Percentiles rank a stretch among this genome's conserved stretches.
These are phyloP conservation scores for Aphrocallistes beatrix DNA, from an alignment of 37 sponge, comb jelly and placozoan species.

Conservation along the genomic window DNA sequence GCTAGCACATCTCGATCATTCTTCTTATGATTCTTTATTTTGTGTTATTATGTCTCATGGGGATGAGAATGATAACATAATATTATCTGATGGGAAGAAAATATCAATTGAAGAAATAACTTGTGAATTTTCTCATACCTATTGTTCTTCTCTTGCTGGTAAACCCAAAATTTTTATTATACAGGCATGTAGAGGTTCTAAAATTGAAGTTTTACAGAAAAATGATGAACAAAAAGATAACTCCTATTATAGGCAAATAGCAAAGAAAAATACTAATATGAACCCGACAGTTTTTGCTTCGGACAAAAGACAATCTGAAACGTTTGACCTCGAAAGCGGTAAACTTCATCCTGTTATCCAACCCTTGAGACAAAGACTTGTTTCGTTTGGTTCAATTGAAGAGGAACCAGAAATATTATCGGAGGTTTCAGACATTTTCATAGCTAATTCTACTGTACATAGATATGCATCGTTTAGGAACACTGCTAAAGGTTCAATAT, in stretches of 20 bases:
- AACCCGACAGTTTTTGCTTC: background rate
- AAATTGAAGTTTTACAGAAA: background rate
- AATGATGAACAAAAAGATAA: background rate
- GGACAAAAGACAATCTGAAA: background rate
- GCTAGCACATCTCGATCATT: background rate
- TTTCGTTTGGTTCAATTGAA: background rate
- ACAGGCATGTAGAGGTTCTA: conserved; percentile 1
- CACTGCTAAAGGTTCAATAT: background rate
- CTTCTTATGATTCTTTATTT: conserved; percentile 5
- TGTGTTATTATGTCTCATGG: conserved; percentile 7
- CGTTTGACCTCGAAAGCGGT: background rate
- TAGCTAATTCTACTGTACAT: background rate
- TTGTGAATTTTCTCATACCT: background rate
- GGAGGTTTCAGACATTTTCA: background rate
- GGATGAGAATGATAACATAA: background rate
- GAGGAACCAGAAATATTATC: background rate
- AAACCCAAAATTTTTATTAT: background rate
- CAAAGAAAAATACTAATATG: background rate
- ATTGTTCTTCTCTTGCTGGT: background rate
- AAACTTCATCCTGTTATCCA: background rate
- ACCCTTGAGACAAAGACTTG: background rate
- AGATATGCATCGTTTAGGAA: background rate
- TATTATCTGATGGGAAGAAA: background rate
- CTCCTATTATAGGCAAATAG: background rate
- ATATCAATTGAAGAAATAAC: background rate